Conservation (phyloP, 2,797 vertebrate species). For the Halcyon smyrnensis region DNA sequence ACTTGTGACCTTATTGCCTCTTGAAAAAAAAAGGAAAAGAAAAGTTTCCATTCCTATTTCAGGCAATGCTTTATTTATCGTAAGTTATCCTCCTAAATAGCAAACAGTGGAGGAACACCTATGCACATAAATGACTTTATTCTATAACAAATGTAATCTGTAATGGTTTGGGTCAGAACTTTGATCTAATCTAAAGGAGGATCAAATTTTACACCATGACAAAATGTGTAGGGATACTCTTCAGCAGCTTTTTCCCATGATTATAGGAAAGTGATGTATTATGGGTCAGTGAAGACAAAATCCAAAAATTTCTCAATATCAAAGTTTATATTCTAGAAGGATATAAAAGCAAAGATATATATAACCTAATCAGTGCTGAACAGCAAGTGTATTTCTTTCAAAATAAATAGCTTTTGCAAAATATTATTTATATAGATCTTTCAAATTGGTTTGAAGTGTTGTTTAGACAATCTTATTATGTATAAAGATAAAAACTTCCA, state of each 20-base stretch:
- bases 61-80: neutral
- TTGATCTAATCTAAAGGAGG: neutral
- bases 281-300: neutral
- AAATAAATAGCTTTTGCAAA: slow-evolving; percentile 69
- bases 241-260: neutral
- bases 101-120: neutral
- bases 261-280: neutral
- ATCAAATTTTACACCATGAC: neutral
- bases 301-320: neutral
- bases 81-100: neutral
- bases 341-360: neutral
- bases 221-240: neutral
- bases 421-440: slow-evolving; percentile 75
- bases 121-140: neutral
- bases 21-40: neutral
- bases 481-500: slow-evolving; percentile 82
- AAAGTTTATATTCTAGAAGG: neutral
- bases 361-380: slow-evolving; percentile 17
- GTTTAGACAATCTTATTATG: slow-evolving; percentile 82
- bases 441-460: slow-evolving; percentile 75
- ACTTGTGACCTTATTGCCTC: neutral
- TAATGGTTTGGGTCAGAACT: neutral
- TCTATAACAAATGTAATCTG: neutral
- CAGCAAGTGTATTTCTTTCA: slow-evolving; percentile 36
- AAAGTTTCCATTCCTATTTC: neutral